Evolutionary conservation across 2,113 vertebrate genomes (phyloP).

Genomic region (Ia io): DNA sequence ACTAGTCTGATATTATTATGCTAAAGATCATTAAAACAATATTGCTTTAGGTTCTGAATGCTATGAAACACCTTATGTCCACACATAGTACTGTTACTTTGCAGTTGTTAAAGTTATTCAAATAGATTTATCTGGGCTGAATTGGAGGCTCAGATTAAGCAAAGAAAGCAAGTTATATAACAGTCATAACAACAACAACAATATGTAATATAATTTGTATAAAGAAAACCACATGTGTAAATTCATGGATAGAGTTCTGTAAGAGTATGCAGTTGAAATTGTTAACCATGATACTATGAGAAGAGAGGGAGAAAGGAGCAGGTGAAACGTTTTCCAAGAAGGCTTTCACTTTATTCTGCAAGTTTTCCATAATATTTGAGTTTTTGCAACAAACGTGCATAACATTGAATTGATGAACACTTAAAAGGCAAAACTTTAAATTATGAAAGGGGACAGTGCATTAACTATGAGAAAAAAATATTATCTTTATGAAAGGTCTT

Average conservation of each 20-base stretch:
- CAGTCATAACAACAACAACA: neutral
- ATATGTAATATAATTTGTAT: neutral
- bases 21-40: neutral
- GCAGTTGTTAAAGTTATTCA: neutral
- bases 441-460: neutral
- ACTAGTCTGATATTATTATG: neutral
- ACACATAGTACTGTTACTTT: neutral
- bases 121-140: neutral
- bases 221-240: neutral
- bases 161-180: neutral
- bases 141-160: neutral
- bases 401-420: neutral
- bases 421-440: neutral
- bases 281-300: neutral
- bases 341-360: neutral
- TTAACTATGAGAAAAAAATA: neutral
- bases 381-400: neutral
- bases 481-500: neutral
- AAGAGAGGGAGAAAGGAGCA: neutral
- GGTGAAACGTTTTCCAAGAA: neutral
- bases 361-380: neutral
- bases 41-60: neutral
- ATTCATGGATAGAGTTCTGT: neutral
- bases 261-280: neutral
- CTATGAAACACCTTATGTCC: neutral